Evolutionary conservation across 1,140 invertebrate species (phyloP).

Genomic region (Drepana arcuata): DNA sequence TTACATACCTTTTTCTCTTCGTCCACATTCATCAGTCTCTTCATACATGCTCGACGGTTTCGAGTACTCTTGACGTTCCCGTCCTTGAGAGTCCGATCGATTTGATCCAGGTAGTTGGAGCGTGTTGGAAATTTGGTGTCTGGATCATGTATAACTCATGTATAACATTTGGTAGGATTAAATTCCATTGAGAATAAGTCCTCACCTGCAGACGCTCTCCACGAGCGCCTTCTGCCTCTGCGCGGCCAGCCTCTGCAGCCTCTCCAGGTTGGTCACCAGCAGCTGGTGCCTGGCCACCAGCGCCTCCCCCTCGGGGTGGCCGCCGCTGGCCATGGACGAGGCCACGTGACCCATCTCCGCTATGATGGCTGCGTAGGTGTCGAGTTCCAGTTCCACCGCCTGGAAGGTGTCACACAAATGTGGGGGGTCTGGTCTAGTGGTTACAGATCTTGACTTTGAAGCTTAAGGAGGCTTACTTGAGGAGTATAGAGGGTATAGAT

Average conservation of each 20-base stretch:
- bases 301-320: constrained; percentile 85
- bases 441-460: background rate
- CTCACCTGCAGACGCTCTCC: constrained; percentile 84
- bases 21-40: too few species aligned
- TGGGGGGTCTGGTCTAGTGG: background rate
- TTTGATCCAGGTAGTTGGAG: too few species aligned
- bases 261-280: constrained; percentile 84
- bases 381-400: constrained; percentile 92
- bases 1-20: too few species aligned
- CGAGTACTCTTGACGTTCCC: too few species aligned
- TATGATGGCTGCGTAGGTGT: constrained; percentile 94
- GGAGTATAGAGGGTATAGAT: too few species aligned
- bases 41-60: too few species aligned
- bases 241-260: constrained; percentile 85
- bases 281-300: constrained; percentile 85
- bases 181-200: too few species aligned
- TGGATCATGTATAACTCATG: too few species aligned
- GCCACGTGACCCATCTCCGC: constrained; percentile 93
- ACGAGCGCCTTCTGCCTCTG: constrained; percentile 88
- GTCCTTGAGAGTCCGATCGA: too few species aligned
- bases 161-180: too few species aligned
- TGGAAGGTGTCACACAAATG: constrained; percentile 27
- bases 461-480: too few species aligned
- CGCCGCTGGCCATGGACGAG: constrained; percentile 80
- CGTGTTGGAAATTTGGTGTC: too few species aligned